phyloP scores from a whole-genome alignment of 2,797 vertebrate species.

The Alfaro cultratus region DNA sequence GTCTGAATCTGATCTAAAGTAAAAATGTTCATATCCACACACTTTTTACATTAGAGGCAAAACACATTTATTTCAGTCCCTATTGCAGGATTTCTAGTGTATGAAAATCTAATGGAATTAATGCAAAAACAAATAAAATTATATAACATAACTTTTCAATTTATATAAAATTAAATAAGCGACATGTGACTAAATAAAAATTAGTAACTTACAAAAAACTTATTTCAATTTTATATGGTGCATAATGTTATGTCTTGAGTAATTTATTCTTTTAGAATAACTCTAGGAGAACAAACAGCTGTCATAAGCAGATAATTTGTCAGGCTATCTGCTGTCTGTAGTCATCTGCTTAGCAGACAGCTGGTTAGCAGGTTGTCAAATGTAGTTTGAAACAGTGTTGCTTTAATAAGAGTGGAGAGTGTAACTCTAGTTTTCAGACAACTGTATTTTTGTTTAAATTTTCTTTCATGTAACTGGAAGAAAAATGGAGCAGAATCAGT shows the following conservation, averaged over 20 bases:
- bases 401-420: background rate
- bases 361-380: background rate
- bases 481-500: background rate
- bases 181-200: no score
- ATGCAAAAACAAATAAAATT: background rate
- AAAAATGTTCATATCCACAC: background rate
- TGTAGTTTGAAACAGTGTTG: background rate
- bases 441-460: background rate
- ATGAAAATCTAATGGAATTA: background rate
- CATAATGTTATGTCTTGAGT: background rate
- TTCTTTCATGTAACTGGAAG: background rate
- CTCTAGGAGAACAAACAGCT: background rate
- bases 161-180: background rate
- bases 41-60: background rate
- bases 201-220: no score
- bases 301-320: background rate
- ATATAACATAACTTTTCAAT: background rate
- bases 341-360: background rate
- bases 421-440: background rate
- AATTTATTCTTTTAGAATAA: background rate
- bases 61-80: background rate
- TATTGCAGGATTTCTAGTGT: background rate
- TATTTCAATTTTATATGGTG: background rate
- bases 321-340: background rate
- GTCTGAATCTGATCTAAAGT: background rate